Conservation (phyloP, 1,140 invertebrate genomes). For the Octopus bimaculoides region DNA sequence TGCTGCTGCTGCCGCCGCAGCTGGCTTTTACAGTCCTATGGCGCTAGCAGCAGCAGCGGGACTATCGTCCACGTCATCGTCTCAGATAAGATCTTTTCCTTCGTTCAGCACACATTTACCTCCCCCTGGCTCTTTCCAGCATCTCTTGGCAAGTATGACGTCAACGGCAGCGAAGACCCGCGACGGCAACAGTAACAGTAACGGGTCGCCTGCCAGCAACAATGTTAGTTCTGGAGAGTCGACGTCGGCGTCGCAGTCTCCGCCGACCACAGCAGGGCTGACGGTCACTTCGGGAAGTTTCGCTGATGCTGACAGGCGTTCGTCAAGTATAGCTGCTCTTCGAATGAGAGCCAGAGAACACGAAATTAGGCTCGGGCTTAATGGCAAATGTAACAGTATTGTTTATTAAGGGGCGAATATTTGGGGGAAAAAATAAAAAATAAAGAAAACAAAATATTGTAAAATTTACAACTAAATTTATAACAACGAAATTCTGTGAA, state of each 20-base stretch:
- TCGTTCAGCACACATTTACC: slow-evolving; percentile 33
- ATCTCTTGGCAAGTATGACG: slow-evolving; percentile 70
- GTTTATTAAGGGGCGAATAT: slow-evolving; percentile 18
- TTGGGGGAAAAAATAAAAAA: neutral
- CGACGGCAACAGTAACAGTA: slow-evolving; percentile 42
- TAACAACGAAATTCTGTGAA: too few species aligned
- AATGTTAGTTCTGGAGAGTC: neutral
- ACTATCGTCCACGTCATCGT: slow-evolving; percentile 27
- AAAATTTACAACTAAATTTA: neutral
- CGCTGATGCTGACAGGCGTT: slow-evolving; percentile 69
- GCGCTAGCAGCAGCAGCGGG: slow-evolving; percentile 18
- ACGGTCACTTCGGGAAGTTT: slow-evolving; percentile 18
- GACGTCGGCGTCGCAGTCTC: neutral
- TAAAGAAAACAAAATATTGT: neutral
- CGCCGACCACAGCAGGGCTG: slow-evolving; percentile 53
- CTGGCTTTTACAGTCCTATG: slow-evolving; percentile 18
- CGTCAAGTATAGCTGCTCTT: slow-evolving; percentile 82
- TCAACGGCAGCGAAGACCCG: slow-evolving; percentile 68
- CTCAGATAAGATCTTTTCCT: slow-evolving; percentile 27
- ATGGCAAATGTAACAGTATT: slow-evolving; percentile 18
- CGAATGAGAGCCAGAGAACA: slow-evolving; percentile 86
- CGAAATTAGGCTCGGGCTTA: slow-evolving; percentile 70
- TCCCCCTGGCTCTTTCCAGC: slow-evolving; percentile 76
- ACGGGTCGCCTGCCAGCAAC: neutral
- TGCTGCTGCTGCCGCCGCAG: neutral